These are phyloP conservation scores for Crypturellus undulatus DNA, from an alignment of 2,113 vertebrate genomes.

Conservation along the genomic window DNA sequence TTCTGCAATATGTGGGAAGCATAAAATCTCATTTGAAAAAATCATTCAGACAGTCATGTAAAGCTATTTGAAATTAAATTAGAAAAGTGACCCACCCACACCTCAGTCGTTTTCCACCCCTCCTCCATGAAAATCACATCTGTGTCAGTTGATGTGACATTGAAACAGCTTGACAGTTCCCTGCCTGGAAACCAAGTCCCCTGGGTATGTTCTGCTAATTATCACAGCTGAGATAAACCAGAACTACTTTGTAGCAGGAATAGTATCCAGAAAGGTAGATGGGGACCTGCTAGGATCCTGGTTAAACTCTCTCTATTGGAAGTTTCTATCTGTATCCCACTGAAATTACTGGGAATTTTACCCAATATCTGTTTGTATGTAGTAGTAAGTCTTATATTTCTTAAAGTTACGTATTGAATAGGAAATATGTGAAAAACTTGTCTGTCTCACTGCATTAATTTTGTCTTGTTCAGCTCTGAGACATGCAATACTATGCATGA, in stretches of 20 bases:
- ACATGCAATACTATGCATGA: background rate
- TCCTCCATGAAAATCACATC: background rate
- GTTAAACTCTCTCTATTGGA: background rate
- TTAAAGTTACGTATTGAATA: background rate
- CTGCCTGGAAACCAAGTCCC: background rate
- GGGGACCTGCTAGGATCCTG: background rate
- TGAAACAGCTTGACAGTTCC: background rate
- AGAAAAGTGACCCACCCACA: background rate
- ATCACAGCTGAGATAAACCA: background rate
- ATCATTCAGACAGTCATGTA: background rate
- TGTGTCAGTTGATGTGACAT: rapidly evolving
- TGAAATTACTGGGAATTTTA: background rate
- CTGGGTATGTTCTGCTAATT: background rate
- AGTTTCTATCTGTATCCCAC: background rate
- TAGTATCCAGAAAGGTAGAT: background rate
- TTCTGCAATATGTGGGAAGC: background rate
- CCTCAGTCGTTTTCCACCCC: background rate
- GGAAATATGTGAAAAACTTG: background rate
- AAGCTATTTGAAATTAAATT: background rate
- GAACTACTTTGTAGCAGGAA: background rate
- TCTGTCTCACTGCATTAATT: background rate
- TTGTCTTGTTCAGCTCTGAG: background rate
- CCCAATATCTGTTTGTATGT: background rate
- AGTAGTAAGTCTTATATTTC: background rate
- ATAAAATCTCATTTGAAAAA: background rate